phyloP scores from a whole-genome alignment of 2,888 invertebrate species.

The Hydraecia micacea region DNA sequence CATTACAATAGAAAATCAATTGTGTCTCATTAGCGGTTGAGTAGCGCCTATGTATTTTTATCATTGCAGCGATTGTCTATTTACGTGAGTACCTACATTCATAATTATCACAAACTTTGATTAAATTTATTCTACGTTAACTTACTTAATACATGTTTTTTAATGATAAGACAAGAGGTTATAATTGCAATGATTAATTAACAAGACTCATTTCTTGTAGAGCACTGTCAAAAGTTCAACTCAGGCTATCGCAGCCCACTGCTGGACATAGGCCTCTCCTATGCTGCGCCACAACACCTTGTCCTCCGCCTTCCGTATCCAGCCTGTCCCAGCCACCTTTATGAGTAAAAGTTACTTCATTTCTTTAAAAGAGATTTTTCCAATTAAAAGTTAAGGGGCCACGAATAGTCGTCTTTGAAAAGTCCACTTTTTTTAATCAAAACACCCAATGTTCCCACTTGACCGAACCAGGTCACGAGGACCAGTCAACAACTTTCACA shows the following conservation, averaged over 20 bases:
- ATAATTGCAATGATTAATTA: not conserved
- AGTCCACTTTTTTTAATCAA: not conserved
- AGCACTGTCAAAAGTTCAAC: not conserved
- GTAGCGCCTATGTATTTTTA: not conserved
- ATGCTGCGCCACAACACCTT: not conserved
- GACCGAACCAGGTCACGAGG: not conserved
- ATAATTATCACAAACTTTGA: not conserved
- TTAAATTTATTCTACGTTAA: not conserved
- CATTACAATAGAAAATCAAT: too few species aligned
- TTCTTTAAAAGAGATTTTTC: not conserved
- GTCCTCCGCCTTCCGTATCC: not conserved
- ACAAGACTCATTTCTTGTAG: not conserved
- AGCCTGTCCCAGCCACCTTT: not conserved
- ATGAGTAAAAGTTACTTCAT: not conserved
- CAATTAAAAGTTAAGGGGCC: not conserved
- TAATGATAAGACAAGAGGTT: not conserved
- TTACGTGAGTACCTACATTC: not conserved
- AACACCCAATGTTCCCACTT: not conserved
- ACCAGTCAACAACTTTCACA: conserved; percentile 4
- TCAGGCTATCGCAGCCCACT: not conserved
- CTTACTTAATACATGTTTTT: too few species aligned
- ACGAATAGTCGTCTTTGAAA: not conserved
- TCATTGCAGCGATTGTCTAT: not conserved
- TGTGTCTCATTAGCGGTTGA: too few species aligned
- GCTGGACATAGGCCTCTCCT: not conserved